phyloP scores from a whole-genome alignment of 2,113 vertebrate genomes.

The Gorsachius goisagi region DNA sequence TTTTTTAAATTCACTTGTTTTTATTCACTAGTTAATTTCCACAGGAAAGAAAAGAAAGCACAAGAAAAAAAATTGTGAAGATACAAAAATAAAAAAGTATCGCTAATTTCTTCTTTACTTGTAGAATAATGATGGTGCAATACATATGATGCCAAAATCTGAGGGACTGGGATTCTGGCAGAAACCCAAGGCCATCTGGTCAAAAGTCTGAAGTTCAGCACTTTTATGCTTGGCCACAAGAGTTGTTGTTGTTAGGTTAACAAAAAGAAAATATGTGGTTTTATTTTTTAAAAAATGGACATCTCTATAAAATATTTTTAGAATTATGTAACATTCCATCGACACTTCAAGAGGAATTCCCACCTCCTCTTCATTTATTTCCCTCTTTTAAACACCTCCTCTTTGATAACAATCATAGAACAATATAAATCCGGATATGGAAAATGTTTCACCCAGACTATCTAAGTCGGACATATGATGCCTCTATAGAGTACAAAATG shows the following conservation, averaged over 20 bases:
- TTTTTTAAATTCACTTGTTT: not conserved
- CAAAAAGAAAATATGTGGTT: not conserved
- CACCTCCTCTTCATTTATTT: not conserved
- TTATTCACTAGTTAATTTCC: not conserved
- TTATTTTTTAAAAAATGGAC: not conserved
- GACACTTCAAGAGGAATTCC: not conserved
- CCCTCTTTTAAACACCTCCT: not conserved
- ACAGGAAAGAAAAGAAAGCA: not conserved
- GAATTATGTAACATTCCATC: not conserved
- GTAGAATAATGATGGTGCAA: not conserved
- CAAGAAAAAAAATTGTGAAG: not conserved
- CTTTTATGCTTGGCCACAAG: not conserved
- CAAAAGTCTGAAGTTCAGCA: slow-evolving; percentile 6
- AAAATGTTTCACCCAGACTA: not conserved
- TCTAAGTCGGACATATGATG: not conserved
- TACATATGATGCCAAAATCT: not conserved
- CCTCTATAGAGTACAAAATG: not conserved
- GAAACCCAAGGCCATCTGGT: slow-evolving; percentile 10
- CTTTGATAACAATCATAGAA: not conserved
- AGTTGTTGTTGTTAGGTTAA: not conserved
- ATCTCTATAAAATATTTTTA: not conserved
- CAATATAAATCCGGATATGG: not conserved
- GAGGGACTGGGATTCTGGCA: not conserved
- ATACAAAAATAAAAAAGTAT: not conserved
- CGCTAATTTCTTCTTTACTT: not conserved